Conservation (phyloP, 2,113 vertebrate genomes). For the Ceyx melanurus region DNA sequence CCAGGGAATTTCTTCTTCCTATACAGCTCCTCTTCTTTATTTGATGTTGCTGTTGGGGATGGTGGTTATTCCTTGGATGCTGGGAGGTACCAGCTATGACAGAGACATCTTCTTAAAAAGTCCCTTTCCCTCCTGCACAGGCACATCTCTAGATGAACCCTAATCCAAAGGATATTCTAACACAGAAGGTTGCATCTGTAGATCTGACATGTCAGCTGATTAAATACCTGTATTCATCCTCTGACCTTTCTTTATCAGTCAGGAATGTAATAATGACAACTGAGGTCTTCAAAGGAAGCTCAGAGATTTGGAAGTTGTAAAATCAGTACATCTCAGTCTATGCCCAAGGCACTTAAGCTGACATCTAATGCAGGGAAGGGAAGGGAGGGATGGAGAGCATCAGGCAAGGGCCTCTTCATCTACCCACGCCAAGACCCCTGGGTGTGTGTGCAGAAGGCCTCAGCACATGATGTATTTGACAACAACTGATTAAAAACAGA, state of each 20-base stretch:
- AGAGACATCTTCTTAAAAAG: neutral
- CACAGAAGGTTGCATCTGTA: neutral
- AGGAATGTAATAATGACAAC: neutral
- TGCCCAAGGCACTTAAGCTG: neutral
- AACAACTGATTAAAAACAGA: neutral
- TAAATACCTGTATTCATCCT: neutral
- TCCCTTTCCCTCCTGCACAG: neutral
- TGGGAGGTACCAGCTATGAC: neutral
- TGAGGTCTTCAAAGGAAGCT: neutral
- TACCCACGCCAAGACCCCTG: neutral
- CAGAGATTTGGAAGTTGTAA: neutral
- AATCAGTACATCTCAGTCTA: neutral
- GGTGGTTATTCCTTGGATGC: neutral
- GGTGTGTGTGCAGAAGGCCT: neutral
- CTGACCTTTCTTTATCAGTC: neutral
- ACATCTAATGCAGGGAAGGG: accelerated
- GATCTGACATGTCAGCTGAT: neutral
- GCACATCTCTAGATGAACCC: neutral
- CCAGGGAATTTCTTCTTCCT: neutral
- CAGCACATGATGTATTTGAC: neutral
- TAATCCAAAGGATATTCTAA: neutral
- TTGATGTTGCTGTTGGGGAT: neutral
- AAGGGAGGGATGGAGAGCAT: neutral
- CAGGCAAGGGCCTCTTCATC: neutral
- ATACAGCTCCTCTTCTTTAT: neutral